Conservation (phyloP, 2,888 invertebrate species). For the Drosophila imparisetae region DNA sequence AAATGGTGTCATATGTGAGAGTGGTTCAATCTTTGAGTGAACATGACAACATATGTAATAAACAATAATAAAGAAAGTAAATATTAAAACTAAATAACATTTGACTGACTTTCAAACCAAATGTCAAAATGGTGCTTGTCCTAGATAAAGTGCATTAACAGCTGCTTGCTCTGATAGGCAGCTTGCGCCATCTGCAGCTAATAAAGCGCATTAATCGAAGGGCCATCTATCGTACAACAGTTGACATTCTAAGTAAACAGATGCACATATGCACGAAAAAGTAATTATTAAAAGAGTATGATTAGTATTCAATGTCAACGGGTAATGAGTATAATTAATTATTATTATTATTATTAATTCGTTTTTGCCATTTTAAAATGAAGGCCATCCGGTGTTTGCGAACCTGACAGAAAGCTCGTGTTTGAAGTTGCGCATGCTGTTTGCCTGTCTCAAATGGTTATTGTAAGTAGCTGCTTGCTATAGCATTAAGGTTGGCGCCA, state of each 20-base stretch:
- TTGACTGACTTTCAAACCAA: not conserved
- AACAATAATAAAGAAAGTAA: slow-evolving; percentile 51
- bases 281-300: not conserved
- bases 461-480: not conserved
- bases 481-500: not conserved
- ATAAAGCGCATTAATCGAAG: no score
- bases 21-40: slow-evolving; percentile 43
- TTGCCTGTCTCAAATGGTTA: not conserved
- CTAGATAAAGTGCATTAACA: not conserved
- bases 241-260: not conserved
- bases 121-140: not conserved
- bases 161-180: not conserved
- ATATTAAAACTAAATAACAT: slow-evolving; percentile 27
- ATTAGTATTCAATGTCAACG: slow-evolving; percentile 20
- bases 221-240: not conserved
- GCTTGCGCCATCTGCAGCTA: slow-evolving; percentile 6
- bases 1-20: slow-evolving; percentile 50
- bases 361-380: not conserved
- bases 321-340: no score
- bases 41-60: slow-evolving; percentile 60
- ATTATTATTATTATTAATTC: no score
- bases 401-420: not conserved
- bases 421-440: not conserved
- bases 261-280: not conserved
- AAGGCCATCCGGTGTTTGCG: not conserved